Evolutionary conservation across 2,113 vertebrate species (phyloP), one percentile per base, ranked within the genome.

Genomic region (Microtus ochrogaster): DNA sequence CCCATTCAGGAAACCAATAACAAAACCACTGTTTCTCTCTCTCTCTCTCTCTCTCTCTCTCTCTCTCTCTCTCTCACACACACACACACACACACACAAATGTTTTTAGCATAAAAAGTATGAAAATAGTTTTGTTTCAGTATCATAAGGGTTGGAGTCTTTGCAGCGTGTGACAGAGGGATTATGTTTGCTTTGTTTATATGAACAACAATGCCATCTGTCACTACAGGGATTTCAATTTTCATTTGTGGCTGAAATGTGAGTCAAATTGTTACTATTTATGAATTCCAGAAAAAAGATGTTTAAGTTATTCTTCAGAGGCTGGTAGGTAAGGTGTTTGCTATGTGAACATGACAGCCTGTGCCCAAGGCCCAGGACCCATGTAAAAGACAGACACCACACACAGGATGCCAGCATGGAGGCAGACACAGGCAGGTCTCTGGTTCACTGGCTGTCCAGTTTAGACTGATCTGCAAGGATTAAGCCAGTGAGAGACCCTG

Each of bases 111-210:
- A 55, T 13, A 26, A 82, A 14, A 24, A 41, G 22, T 44, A 74
- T 92, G 91, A 96, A 94, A 97, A 97, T 66, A 86, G 47, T 83
- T 93, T 92, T 94, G n/a, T 78, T 96, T 84, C 84, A 63, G 55
- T 87, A 74, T 76, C 94, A 90, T 91, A 13, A 30, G 26, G 70
- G 16, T 91, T 91, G 88, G n/a, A 78, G 74, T 61, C 85, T 92
- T 91, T 92, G 36, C 36, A 76, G 28, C 44, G 41, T 73, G 39
- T 63, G 41, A 85, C 61, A 91, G 91, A 92, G 74, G 26, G 36
- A 2, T 58, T n/a, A 39, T 61, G 94, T 95, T 68, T 61, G 24
- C 90, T 95, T 93, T 77, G 82, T 83, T 94, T 26, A 74, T 44
- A 61, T 65, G 70, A 92, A 79, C 90, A 91, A 30, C 39, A 90